These are phyloP conservation scores for Mus pahari DNA, from an alignment of 2,113 vertebrate genomes.

Conservation along the genomic window DNA sequence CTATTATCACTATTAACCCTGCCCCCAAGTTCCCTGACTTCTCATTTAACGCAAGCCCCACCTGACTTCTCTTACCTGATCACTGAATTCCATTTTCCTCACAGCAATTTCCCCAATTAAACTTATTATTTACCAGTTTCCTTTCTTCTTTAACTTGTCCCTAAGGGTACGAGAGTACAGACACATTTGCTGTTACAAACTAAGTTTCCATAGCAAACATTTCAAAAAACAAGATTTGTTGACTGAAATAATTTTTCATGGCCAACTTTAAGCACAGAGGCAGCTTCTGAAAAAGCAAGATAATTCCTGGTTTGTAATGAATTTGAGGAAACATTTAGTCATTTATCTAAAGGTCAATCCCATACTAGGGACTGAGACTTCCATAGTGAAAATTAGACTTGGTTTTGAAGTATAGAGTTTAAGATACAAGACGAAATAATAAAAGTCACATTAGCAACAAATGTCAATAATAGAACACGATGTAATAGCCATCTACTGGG, in stretches of 20 bases:
- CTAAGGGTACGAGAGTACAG: not conserved
- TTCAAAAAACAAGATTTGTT: not conserved
- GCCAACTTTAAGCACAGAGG: not conserved
- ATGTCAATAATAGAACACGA: not conserved
- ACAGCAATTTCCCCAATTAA: not conserved
- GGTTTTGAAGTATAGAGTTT: not conserved
- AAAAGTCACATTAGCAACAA: not conserved
- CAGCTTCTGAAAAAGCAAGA: slow-evolving; percentile 8
- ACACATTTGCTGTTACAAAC: not conserved
- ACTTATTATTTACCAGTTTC: not conserved
- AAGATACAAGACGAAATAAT: slow-evolving; percentile 1
- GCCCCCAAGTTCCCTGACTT: rapidly evolving
- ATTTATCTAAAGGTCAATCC: not conserved
- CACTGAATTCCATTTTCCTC: not conserved
- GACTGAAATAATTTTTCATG: slow-evolving; percentile 7
- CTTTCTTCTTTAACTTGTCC: not conserved
- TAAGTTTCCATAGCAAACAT: not conserved
- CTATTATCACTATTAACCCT: not conserved
- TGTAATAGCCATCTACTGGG: not conserved
- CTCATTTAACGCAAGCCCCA: not conserved
- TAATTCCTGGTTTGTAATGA: not conserved
- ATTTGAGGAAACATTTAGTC: slow-evolving; percentile 9
- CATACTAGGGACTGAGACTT: not conserved
- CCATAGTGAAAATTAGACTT: not conserved
- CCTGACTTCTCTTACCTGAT: not conserved